Percentiles rank a stretch among this genome's conserved stretches.
Evolutionary conservation across 1,140 invertebrate genomes (phyloP).

Genomic region (Drosophila willistoni): DNA sequence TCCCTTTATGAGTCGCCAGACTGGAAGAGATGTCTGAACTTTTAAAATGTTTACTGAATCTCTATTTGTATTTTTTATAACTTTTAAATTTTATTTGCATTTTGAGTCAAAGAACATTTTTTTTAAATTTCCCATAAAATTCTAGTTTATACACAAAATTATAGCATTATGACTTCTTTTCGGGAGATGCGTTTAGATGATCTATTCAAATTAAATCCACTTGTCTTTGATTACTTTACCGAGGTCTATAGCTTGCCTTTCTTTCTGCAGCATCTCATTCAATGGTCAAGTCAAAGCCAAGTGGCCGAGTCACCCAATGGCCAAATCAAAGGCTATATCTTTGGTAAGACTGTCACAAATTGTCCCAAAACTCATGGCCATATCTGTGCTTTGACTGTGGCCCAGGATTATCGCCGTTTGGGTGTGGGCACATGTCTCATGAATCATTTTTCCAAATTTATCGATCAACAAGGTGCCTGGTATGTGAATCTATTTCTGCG

Average conservation of each 20-base stretch:
- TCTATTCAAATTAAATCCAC: constrained; percentile 59
- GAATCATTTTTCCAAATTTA: constrained; percentile 23
- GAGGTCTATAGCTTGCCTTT: constrained; percentile 58
- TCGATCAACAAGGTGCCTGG: constrained; percentile 29
- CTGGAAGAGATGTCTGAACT: background rate
- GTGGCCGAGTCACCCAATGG: constrained; percentile 39
- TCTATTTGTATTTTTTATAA: too few relatives aligned
- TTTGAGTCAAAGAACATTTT: background rate
- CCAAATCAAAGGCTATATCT: constrained; percentile 47
- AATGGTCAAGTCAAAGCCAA: constrained; percentile 43
- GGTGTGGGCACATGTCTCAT: constrained; percentile 55
- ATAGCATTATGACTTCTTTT: constrained; percentile 38
- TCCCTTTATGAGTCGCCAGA: background rate
- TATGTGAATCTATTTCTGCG: constrained; percentile 50
- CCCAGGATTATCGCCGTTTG: constrained; percentile 39
- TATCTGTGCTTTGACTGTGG: constrained; percentile 44
- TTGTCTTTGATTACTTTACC: constrained; percentile 56
- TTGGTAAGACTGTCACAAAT: constrained; percentile 30
- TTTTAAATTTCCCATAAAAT: background rate
- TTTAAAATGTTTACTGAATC: too few relatives aligned
- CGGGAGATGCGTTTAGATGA: constrained; percentile 56
- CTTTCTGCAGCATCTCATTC: constrained; percentile 44
- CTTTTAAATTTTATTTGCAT: background rate
- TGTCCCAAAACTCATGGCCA: constrained; percentile 31
- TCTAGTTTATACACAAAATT: background rate